phyloP scores from a whole-genome alignment of 35 echinoderm and acorn worm genomes.

The Apostichopus californicus region DNA sequence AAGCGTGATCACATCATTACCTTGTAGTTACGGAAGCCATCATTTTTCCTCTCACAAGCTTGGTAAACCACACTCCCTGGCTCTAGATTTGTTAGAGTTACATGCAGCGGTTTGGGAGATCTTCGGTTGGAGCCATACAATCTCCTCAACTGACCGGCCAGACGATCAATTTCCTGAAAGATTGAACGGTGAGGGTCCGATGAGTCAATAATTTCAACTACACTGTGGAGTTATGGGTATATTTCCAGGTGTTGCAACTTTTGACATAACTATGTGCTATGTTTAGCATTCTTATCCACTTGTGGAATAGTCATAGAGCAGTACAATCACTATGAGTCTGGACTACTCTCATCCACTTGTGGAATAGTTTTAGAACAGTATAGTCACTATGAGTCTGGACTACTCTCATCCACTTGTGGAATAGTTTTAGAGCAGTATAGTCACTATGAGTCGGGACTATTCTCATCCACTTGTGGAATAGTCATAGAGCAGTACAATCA shows the following conservation, averaged over 20 bases:
- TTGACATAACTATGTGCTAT: neutral
- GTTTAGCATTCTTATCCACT: neutral
- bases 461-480: too few species aligned
- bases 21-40: conserved; percentile 61
- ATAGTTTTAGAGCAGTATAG: too few species aligned
- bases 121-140: conserved; percentile 63
- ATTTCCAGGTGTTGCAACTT: too few species aligned
- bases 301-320: too few species aligned
- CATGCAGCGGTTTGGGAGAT: conserved; percentile 55
- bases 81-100: conserved; percentile 50
- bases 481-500: too few species aligned
- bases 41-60: conserved; percentile 49
- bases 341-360: too few species aligned
- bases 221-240: too few species aligned
- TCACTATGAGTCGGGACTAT: too few species aligned
- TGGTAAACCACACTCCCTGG: conserved; percentile 5
- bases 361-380: too few species aligned
- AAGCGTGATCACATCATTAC: neutral
- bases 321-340: too few species aligned
- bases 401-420: too few species aligned
- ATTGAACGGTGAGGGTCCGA: neutral
- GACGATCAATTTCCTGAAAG: conserved; percentile 49
- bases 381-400: too few species aligned
- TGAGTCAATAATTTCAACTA: neutral
- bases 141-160: conserved; percentile 52